Percentiles rank a stretch among this genome's conserved stretches.
phyloP scores from a whole-genome alignment of 2,888 invertebrate genomes.

The Orthosia gracilis region DNA sequence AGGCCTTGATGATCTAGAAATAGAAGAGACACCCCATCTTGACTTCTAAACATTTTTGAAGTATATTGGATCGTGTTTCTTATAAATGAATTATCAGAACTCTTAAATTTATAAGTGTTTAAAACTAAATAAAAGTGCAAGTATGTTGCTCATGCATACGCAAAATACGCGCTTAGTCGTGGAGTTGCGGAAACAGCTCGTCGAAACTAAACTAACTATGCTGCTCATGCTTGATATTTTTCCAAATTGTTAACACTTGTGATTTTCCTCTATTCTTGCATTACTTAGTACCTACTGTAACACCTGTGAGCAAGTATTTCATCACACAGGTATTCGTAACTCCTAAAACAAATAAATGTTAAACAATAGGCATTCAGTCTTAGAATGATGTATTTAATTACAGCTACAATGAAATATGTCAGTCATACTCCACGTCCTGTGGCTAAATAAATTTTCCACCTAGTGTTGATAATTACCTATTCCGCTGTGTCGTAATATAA shows the following conservation, averaged over 20 bases:
- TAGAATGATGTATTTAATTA: constrained; percentile 60
- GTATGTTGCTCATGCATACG: no score
- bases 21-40: no score
- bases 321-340: constrained; percentile 16
- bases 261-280: no score
- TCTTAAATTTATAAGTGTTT: no score
- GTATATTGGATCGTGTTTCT: no score
- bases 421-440: constrained; percentile 42
- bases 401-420: constrained; percentile 46
- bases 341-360: constrained; percentile 38
- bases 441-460: constrained; percentile 40
- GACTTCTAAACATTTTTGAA: no score
- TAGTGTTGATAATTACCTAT: constrained; percentile 48
- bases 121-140: no score
- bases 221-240: neutral
- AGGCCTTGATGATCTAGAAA: no score
- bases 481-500: constrained; percentile 47
- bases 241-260: no score
- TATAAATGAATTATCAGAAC: neutral
- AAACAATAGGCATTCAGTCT: constrained; percentile 31
- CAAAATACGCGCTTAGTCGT: no score
- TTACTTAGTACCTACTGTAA: neutral
- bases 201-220: no score
- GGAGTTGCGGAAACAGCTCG: no score
- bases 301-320: neutral